phyloP scores from a whole-genome alignment of 2,888 invertebrate genomes.

The Caenorhabditis sp. region DNA sequence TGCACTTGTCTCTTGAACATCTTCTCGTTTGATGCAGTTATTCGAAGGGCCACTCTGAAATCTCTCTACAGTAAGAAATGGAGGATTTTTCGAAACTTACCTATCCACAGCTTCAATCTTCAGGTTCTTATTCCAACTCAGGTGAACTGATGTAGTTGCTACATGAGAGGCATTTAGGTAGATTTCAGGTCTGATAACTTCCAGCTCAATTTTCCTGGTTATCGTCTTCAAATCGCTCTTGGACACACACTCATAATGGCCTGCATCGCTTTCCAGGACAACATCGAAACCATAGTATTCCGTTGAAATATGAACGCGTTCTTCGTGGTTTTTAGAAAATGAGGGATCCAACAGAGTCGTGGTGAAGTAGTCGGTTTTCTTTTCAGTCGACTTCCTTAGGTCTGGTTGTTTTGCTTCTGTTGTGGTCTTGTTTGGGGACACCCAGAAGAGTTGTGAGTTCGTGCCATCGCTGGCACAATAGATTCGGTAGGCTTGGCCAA shows the following conservation, averaged over 20 bases:
- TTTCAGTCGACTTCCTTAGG: conserved; percentile 12
- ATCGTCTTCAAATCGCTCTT: conserved; percentile 43
- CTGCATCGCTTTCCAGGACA: conserved; percentile 59
- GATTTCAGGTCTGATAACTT: conserved; percentile 56
- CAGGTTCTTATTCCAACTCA: conserved; percentile 68
- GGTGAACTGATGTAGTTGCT: conserved; percentile 61
- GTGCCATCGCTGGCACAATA: conserved; percentile 56
- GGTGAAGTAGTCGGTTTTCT: conserved; percentile 66
- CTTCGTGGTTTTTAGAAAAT: conserved; percentile 23
- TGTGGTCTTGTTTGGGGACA: conserved; percentile 43
- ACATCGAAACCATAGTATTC: conserved; percentile 69
- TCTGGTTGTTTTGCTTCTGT: conserved; percentile 45
- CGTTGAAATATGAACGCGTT: conserved; percentile 61
- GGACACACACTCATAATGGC: conserved; percentile 62
- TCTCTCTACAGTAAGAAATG: not conserved
- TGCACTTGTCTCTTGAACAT: conserved; percentile 65
- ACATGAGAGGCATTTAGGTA: conserved; percentile 55
- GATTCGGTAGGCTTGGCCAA: conserved; percentile 62
- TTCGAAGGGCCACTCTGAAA: conserved; percentile 62
- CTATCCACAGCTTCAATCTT: conserved; percentile 64
- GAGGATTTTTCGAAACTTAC: not conserved
- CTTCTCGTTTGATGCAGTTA: conserved; percentile 54
- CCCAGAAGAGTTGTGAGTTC: conserved; percentile 59
- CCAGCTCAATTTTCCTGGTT: conserved; percentile 53
- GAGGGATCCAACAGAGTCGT: conserved; percentile 66